A percentile compares a stretch with the other conserved stretches of the same genome.
These are phyloP conservation scores for Coboldia fuscipes DNA, from an alignment of 1,140 invertebrate genomes.

Conservation along the genomic window DNA sequence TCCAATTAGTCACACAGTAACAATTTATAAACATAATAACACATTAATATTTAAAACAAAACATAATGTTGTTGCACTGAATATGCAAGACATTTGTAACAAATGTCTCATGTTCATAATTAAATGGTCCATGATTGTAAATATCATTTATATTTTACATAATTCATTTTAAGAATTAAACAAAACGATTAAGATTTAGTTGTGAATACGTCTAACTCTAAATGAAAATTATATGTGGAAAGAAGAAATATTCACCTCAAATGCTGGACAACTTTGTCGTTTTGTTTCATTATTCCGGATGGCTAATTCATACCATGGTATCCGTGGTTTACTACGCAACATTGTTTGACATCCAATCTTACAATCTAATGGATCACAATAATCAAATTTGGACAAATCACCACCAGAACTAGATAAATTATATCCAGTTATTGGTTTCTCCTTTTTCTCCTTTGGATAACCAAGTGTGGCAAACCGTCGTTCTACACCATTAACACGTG, in stretches of 20 bases:
- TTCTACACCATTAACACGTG: conserved; percentile 6
- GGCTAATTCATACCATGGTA: conserved; percentile 72
- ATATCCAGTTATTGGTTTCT: background rate
- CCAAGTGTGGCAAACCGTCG: conserved; percentile 19
- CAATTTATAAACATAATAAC: no score
- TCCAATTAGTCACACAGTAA: no score
- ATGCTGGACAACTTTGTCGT: conserved; percentile 42
- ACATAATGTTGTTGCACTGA: no score
- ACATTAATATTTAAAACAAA: no score
- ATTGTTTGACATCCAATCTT: conserved; percentile 37
- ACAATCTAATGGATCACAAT: conserved; percentile 24
- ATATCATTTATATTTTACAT: no score
- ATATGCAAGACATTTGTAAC: no score
- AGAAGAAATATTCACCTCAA: conserved; percentile 5
- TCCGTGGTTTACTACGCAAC: conserved; percentile 32
- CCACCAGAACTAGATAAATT: no score
- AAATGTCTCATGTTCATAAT: no score
- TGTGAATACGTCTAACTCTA: no score
- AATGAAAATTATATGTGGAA: background rate
- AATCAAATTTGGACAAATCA: conserved; percentile 8
- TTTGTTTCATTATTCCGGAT: conserved; percentile 38
- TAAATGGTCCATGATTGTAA: no score
- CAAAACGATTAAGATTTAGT: background rate
- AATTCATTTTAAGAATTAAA: no score
- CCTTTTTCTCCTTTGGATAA: conserved; percentile 6